phyloP scores from a whole-genome alignment of 2,113 vertebrate genomes.

The Ramphastos sulfuratus region DNA sequence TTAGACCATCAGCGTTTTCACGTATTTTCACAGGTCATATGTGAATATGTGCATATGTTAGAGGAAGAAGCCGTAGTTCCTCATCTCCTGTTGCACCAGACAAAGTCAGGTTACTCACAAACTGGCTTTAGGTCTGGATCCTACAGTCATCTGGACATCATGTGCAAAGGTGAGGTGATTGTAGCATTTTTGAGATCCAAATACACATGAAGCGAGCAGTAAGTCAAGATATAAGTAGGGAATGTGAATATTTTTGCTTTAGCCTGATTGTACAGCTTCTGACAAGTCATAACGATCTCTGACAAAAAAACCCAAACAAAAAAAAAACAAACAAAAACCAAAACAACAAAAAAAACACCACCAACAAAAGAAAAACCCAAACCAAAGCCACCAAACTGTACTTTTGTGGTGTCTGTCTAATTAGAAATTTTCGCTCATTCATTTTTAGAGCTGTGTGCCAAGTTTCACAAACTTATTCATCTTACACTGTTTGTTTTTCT shows the following conservation, averaged over 20 bases:
- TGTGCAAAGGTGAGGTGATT: neutral
- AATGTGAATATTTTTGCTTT: neutral
- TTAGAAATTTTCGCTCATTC: neutral
- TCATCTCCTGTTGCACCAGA: neutral
- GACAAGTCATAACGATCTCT: neutral
- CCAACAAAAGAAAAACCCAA: neutral
- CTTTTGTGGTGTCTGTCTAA: accelerated
- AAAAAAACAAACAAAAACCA: neutral
- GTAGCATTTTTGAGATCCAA: neutral
- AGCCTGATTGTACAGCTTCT: neutral
- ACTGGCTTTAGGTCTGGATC: neutral
- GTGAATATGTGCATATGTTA: neutral
- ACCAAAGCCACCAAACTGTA: neutral
- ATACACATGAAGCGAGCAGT: neutral
- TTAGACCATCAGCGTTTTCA: neutral
- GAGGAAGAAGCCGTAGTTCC: neutral
- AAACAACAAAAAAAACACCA: too few relatives aligned
- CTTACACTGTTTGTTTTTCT: neutral
- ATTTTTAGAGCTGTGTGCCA: neutral
- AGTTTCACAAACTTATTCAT: neutral
- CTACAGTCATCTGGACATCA: neutral
- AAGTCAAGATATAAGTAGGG: neutral
- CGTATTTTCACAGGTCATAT: neutral
- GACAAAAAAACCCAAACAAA: neutral
- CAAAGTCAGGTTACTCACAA: neutral